Evolutionary conservation across 2,888 invertebrate genomes (phyloP), one percentile per base, ranked within the genome.

Genomic region (Deilephila elpenor): DNA sequence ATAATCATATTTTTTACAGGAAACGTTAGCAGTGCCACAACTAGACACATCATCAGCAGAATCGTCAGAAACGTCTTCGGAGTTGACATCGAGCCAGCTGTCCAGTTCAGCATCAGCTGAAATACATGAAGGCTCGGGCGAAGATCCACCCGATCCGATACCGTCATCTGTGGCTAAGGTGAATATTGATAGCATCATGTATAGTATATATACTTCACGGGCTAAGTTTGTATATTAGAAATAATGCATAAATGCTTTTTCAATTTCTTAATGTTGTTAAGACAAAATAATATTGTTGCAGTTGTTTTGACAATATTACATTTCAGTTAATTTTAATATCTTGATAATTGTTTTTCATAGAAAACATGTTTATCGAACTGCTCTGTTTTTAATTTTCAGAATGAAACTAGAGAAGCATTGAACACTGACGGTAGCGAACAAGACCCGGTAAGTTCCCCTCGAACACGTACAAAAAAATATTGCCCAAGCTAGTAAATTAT

Each of bases 371-470:
- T 44, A 44, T 14, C 3, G 3, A 2, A 44, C 11, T 44, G 14
- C 44, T 44, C 7, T 8, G 44, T 59, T 61, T 34, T 59, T 74
- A 11, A 29, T 67, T 61, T 86, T 78, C 93, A 95, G 89, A 96
- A 96, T 86, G 96, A 96, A 84, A 96, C 97, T 4, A 95, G 97
- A 86, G 97, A 97, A 86, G 96, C 97, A 0, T 92, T 97, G 53
- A 96, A 96, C 77, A 96, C 96, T 75, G 97, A 97, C 83, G 96
- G 97, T 80, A 97, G 96, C 84, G 96, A 97, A 87, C 96, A 96
- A 85, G 97, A 97, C 84, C 96, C 97, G 80, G 97, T 97, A 90
- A 96, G 96, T 95, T 19, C 8, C 62, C 62, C 32, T 25, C 29
- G 6, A 34, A 11, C 11, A 11, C 32, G 29, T 1, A 5, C 19